Evolutionary conservation across 2,888 invertebrate species (phyloP).

Genomic region (Mesodorylaimus sp.): DNA sequence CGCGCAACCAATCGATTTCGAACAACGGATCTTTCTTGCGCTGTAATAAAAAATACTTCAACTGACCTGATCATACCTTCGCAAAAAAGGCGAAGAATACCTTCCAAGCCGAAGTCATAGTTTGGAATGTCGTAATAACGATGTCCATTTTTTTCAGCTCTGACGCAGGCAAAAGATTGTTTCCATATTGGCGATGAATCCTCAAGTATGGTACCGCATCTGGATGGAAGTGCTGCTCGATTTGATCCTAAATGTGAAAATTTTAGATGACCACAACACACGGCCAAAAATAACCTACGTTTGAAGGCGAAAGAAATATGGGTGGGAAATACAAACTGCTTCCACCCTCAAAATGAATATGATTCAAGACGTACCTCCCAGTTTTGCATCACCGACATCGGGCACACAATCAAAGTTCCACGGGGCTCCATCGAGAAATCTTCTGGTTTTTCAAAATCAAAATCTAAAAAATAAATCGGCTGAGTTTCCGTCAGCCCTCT

Average conservation of each 20-base stretch:
- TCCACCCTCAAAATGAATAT: not conserved
- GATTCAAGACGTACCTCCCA: not conserved
- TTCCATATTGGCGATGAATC: not conserved
- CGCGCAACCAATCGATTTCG: not conserved
- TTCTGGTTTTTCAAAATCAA: too few species aligned
- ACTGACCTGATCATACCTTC: not conserved
- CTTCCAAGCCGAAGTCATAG: not conserved
- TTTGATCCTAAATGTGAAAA: not conserved
- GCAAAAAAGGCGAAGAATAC: too few species aligned
- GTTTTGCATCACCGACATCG: not conserved
- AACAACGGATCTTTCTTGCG: not conserved
- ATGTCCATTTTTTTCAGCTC: not conserved
- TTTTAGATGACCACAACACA: not conserved
- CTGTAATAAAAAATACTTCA: not conserved
- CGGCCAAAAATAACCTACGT: not conserved
- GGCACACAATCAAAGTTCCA: conserved; percentile 1
- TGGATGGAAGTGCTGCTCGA: not conserved
- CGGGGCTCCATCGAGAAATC: too few species aligned
- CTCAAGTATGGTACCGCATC: not conserved
- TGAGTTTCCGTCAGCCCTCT: too few species aligned
- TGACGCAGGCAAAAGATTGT: not conserved
- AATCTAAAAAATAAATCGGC: too few species aligned
- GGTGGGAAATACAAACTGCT: too few species aligned
- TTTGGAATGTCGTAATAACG: not conserved
- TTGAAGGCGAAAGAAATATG: too few species aligned